Percentiles rank a stretch among this genome's conserved stretches.
Evolutionary conservation across 2,888 invertebrate genomes (phyloP).

Genomic region (Cyrtodaria siliqua): DNA sequence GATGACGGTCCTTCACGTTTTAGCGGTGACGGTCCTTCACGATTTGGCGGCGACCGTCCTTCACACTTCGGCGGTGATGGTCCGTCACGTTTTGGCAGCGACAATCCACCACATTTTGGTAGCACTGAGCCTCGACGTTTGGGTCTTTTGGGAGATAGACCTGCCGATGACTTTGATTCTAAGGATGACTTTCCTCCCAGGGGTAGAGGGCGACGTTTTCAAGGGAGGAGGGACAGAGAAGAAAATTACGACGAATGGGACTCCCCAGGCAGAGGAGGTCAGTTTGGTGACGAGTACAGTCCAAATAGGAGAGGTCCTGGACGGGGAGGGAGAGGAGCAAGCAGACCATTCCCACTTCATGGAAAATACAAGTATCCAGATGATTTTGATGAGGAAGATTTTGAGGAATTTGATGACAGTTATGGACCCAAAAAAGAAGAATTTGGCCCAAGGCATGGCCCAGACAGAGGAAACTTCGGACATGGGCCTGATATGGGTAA

Average conservation of each 20-base stretch:
- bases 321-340: constrained; percentile 20
- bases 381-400: constrained; percentile 66
- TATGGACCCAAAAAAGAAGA: constrained; percentile 17
- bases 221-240: constrained; percentile 9
- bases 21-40: constrained; percentile 2
- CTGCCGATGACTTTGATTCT: background rate
- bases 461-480: constrained; percentile 6
- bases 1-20: background rate
- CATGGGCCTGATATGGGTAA: background rate
- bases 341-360: constrained; percentile 30
- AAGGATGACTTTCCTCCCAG: background rate
- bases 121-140: too few relatives aligned
- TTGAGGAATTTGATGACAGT: constrained; percentile 48
- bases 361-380: constrained; percentile 60
- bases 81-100: too few relatives aligned
- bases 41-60: background rate
- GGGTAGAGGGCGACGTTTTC: constrained; percentile 2
- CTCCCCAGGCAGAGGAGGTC: constrained; percentile 5
- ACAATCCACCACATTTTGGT: too few relatives aligned
- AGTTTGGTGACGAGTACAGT: constrained; percentile 3
- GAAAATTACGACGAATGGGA: background rate
- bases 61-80: too few relatives aligned
- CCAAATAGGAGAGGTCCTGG: constrained; percentile 16
- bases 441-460: constrained; percentile 9
- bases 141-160: background rate